Evolutionary conservation across 2,113 vertebrate species (phyloP).

Genomic region (Leucopsar rothschildi): DNA sequence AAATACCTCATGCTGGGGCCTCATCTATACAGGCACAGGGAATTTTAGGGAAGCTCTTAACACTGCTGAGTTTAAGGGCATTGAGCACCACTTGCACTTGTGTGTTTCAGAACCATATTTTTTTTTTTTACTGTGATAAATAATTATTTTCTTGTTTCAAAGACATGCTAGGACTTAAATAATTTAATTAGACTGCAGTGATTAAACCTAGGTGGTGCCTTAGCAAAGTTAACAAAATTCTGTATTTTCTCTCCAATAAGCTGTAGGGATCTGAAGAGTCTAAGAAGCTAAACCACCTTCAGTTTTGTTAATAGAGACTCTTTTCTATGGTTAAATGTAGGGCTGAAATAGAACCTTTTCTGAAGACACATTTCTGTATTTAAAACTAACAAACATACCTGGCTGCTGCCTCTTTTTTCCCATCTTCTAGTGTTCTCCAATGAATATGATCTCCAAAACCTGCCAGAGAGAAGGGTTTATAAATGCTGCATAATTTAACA

Average conservation of each 20-base stretch:
- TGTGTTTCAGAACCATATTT: neutral
- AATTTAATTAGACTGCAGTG: neutral
- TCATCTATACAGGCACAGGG: neutral
- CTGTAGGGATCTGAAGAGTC: neutral
- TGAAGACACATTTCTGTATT: neutral
- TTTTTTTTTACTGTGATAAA: neutral
- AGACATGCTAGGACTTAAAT: neutral
- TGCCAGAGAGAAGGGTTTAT: slow-evolving; percentile 62
- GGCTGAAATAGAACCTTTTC: neutral
- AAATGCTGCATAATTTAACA: slow-evolving; percentile 1
- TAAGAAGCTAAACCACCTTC: neutral
- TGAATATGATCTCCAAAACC: slow-evolving; percentile 97
- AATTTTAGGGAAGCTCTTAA: neutral
- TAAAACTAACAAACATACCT: slow-evolving; percentile 76
- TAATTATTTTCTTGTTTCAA: neutral
- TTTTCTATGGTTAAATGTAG: neutral
- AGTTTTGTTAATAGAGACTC: neutral
- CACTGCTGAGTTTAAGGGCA: neutral
- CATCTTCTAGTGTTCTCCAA: slow-evolving; percentile 94
- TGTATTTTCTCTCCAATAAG: neutral
- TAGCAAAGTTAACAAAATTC: neutral
- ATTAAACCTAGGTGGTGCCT: neutral
- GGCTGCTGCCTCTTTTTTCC: slow-evolving; percentile 91
- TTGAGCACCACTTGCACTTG: accelerated
- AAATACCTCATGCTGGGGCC: neutral